Evolutionary conservation across 2,113 vertebrate genomes (phyloP).

Genomic region (Bubalus kerabau): DNA sequence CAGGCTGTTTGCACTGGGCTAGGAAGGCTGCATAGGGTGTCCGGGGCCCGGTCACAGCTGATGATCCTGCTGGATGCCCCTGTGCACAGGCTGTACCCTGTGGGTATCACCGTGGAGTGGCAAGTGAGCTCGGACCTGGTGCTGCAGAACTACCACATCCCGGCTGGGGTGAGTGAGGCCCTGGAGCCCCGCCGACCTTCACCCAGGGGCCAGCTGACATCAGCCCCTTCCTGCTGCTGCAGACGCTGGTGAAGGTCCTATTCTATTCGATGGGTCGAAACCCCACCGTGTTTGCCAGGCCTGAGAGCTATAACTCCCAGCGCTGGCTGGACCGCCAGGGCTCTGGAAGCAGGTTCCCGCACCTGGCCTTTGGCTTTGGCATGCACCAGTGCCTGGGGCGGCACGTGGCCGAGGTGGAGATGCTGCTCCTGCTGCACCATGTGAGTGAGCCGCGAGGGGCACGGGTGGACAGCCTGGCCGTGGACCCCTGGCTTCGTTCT

Average conservation of each 20-base stretch:
- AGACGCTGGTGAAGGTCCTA: conserved; percentile 85
- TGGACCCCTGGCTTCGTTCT: not conserved
- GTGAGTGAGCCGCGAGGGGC: conserved; percentile 73
- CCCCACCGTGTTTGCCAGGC: conserved; percentile 78
- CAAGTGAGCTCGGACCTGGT: too few species aligned
- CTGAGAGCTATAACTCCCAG: conserved; percentile 79
- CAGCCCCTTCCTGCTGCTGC: not conserved
- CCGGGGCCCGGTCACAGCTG: too few species aligned
- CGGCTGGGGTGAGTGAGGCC: too few species aligned
- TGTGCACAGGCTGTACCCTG: too few species aligned
- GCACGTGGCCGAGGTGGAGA: conserved; percentile 87
- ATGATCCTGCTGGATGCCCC: too few species aligned
- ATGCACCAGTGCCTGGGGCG: conserved; percentile 87
- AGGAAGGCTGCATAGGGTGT: too few species aligned
- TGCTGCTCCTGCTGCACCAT: conserved; percentile 87
- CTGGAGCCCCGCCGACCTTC: rapidly evolving
- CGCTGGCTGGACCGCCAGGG: conserved; percentile 76
- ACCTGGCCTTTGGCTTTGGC: conserved; percentile 88
- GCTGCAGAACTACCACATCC: too few species aligned
- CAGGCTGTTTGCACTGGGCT: too few species aligned
- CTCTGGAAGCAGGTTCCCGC: conserved; percentile 71
- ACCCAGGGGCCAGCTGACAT: not conserved
- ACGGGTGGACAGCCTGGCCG: not conserved
- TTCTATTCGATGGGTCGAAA: conserved; percentile 87
- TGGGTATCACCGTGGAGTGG: too few species aligned